Evolutionary conservation across 2,113 vertebrate genomes (phyloP), one percentile per base, ranked within the genome.

Genomic region (Sinosuthora webbiana): DNA sequence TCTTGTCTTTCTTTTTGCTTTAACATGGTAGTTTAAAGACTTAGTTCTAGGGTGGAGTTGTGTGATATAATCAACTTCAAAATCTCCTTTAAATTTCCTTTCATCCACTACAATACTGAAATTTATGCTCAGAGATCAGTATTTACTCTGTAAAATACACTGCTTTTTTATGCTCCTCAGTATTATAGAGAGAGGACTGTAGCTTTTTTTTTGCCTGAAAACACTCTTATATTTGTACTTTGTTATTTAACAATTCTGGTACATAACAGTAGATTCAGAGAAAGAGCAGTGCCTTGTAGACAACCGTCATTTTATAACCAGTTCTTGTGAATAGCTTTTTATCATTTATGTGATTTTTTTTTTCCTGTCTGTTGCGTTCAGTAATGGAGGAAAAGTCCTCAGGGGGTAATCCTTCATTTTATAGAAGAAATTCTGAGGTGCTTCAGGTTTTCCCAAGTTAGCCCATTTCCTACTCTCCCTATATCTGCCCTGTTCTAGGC

Each of bases 51-150:
- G 76, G 92, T 92, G 90, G 85, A 62, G 88, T 74, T 89, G 15
- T 71, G 64, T 93, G 86, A 96, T 95, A 62, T 30, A 90, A 96
- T 96, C 87, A 92, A 21, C 80, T 94, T 95, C 71, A 60, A 89
- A 94, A 89, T 62, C 42, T 49, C 81, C 49, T 93, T 94, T 93
- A 68, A 25, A 41, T 83, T 96, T 90, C 79, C 82, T 90, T 92
- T 90, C 68, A 76, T 82, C 42, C 15, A 49, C 53, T 75, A 79
- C 37, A 89, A 45, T 64, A 53, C 64, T 75, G 83, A 94, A 93
- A 76, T 93, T 52, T 87, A 47, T 88, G 41, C 37, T 92, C 25
- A 35, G 52, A 89, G 68, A 53, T 68, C 69, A 87, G n/a, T 41
- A 42, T 85, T 96, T 94, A 42, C 45, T 74, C 63, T 64, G 49